Base-by-base conservation (phyloP, 1,140 invertebrate species). In the Platyscapa corneri region DNA sequence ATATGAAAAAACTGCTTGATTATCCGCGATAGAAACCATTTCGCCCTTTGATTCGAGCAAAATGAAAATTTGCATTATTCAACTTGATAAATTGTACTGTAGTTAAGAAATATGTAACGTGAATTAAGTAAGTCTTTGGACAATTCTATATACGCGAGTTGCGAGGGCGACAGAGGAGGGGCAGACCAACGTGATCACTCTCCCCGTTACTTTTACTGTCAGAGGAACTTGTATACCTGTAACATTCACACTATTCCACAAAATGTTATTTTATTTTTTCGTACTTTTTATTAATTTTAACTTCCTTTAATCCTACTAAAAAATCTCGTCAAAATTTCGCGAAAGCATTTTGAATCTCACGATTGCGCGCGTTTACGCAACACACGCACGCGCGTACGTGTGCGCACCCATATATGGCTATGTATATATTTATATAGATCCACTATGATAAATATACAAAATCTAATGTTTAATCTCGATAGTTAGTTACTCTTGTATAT, bases 171-270 rank as follows among this genome's bases (percentile, higher is more conserved):
- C 90, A 90, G 88, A 90, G 88, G 88, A 88, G 79, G 80, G 74
- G 86, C 82, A 77, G 84, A 87, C 89, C 88, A 86, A 87, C 84
- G 81, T 88, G 78, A 82, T 76, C 88, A 87, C 89, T 90, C 86
- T 84, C 89, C 87, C 88, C 89, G 91, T 90, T 87, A n/a, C 87
- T 90, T 88, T 89, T 87, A 92, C 91, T 91, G 90, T 91, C 89
- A 91, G 89, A 93, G 91, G 91, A 92, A 92, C 91, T 92, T 92
- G 91, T 91, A 92, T 92, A 93, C 91, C 91, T 90, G 89, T 90
- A 88, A 92, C 91, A 83, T 86, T 82, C 85, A 74, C 76, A 83
- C 80, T 83, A 83, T 86, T 82, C 78, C 53, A 79, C 76, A 74
- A 84, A 82, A 87, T 86, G 46, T 83, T 64, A 46, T n/a, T n/a